phyloP scores from a whole-genome alignment of 2,797 vertebrate genomes.

The Pseudochirops cupreus region DNA sequence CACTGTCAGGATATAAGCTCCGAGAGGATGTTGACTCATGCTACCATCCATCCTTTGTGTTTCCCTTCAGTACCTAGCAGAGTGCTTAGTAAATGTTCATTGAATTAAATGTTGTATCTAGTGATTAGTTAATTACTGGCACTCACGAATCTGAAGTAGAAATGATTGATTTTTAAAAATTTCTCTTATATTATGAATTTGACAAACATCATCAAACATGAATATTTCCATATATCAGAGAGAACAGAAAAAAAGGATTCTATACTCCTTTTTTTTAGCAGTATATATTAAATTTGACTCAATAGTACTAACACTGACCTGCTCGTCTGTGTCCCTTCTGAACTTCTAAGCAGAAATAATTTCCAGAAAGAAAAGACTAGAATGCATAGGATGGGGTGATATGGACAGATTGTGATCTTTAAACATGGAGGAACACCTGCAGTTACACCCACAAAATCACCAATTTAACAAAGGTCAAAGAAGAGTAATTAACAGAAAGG shows the following conservation, averaged over 20 bases:
- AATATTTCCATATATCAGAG: not conserved
- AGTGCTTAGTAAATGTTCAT: not conserved
- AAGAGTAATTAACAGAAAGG: not conserved
- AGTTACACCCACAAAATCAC: not conserved
- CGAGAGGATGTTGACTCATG: not conserved
- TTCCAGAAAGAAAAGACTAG: not conserved
- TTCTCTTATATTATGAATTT: not conserved
- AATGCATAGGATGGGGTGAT: not conserved
- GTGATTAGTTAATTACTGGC: not conserved
- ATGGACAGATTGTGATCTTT: not conserved
- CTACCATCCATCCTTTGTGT: not conserved
- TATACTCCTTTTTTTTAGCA: not conserved
- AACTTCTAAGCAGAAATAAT: not conserved
- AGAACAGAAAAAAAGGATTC: not conserved
- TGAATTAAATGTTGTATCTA: not conserved
- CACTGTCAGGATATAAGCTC: not conserved
- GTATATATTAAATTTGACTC: not conserved
- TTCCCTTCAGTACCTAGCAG: not conserved
- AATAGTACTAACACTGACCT: not conserved
- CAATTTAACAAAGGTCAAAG: not conserved
- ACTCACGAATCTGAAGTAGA: not conserved
- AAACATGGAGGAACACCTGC: not conserved
- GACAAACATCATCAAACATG: not conserved
- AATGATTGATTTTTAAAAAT: not conserved
- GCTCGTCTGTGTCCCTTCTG: not conserved